Evolutionary conservation across 2,888 invertebrate species (phyloP).

Genomic region (Heliconius erato): DNA sequence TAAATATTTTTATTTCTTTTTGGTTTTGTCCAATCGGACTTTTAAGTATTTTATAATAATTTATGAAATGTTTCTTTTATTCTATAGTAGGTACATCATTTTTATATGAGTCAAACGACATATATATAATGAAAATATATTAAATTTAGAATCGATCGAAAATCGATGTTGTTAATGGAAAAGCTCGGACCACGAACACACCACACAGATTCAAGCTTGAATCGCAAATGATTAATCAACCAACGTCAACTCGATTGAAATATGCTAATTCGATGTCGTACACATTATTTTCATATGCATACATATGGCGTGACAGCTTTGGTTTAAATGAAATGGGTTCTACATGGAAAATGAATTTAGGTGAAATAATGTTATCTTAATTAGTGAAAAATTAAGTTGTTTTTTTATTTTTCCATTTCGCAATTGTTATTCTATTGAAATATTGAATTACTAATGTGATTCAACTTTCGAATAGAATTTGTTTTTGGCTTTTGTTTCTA

Average conservation of each 20-base stretch:
- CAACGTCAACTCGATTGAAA: slow-evolving; percentile 24
- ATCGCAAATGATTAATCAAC: slow-evolving; percentile 23
- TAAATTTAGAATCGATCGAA: not conserved
- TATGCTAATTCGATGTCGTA: slow-evolving; percentile 19
- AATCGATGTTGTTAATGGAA: slow-evolving; percentile 11
- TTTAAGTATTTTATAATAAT: no score
- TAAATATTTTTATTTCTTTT: no score
- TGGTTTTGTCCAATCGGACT: no score
- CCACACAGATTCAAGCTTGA: slow-evolving; percentile 8
- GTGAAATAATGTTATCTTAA: no score
- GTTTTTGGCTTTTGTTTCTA: not conserved
- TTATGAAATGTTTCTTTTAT: not conserved
- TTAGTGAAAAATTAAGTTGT: not conserved
- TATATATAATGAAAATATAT: not conserved
- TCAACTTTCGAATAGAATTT: not conserved
- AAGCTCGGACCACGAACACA: not conserved
- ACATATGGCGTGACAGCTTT: not conserved
- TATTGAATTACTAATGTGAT: not conserved
- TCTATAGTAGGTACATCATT: not conserved
- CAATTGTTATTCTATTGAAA: no score
- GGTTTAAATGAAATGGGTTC: not conserved
- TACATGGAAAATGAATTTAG: slow-evolving; percentile 4
- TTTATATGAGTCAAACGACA: not conserved
- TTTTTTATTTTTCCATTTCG: not conserved
- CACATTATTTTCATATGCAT: slow-evolving; percentile 25